These are phyloP conservation scores for Melanostigma gelatinosum DNA, from an alignment of 2,113 vertebrate species.

Conservation along the genomic window DNA sequence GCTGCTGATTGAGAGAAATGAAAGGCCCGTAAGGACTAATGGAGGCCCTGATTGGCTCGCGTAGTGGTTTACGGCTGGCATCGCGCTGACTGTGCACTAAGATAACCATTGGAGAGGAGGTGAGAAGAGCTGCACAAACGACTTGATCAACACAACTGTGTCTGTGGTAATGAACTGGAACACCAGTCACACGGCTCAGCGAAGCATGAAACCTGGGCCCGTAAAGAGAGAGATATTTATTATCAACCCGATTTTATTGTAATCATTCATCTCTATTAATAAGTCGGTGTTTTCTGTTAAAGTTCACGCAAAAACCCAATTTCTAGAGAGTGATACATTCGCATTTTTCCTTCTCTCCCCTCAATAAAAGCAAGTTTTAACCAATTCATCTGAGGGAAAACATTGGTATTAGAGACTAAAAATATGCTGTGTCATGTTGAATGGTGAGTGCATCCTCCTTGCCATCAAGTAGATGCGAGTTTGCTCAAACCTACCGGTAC, in stretches of 20 bases:
- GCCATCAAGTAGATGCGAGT: constrained; percentile 53
- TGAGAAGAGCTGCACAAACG: constrained; percentile 79
- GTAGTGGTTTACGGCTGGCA: constrained; percentile 72
- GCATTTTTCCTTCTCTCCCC: neutral
- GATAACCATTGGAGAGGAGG: constrained; percentile 82
- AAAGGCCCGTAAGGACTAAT: constrained; percentile 64
- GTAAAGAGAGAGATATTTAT: constrained; percentile 14
- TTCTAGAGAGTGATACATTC: neutral
- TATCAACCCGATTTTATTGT: neutral
- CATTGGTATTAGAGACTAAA: neutral
- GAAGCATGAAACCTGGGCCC: constrained; percentile 2
- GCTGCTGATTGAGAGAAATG: constrained; percentile 66
- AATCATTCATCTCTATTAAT: neutral
- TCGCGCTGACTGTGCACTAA: constrained; percentile 63
- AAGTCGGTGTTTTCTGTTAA: neutral
- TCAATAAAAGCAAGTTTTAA: neutral
- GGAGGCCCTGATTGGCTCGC: constrained; percentile 64
- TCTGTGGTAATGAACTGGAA: constrained; percentile 80
- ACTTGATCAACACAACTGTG: constrained; percentile 81
- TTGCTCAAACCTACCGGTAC: constrained; percentile 64
- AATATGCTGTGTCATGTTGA: constrained; percentile 4
- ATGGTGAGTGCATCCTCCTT: constrained; percentile 15
- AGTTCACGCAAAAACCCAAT: neutral
- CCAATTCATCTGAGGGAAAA: neutral
- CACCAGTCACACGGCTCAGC: constrained; percentile 45